Evolutionary conservation across 1,140 invertebrate species (phyloP), one percentile per base, ranked within the genome.

Genomic region (Parasteatoda tepidariorum): DNA sequence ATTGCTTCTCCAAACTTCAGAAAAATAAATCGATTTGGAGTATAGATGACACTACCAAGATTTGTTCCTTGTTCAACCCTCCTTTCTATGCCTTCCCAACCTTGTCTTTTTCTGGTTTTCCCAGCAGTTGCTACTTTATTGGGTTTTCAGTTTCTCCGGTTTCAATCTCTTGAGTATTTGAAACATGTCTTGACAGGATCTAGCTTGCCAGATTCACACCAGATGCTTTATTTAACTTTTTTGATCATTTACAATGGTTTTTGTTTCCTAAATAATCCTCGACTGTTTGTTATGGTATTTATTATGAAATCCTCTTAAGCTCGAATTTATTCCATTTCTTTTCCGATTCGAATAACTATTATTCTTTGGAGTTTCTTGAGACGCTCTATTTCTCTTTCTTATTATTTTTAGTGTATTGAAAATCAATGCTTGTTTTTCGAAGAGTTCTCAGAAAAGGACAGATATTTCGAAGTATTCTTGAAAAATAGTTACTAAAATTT

Each of bases 51-150:
- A 75, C 31, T 59, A 38, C 73, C n/a, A 62, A 62, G 33, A 75
- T 62, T 75, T 75, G 73, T 75, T 54, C 73, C 57, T 31, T 11
- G 57, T 75, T n/a, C n/a, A n/a, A n/a, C n/a, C n/a, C n/a, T n/a
- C n/a, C n/a, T n/a, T n/a, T n/a, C n/a, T n/a, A n/a, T n/a, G n/a
- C n/a, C n/a, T n/a, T 31, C 4, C 5, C 24, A n/a, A n/a, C 5
- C 24, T 59, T 59, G 7, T n/a, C 24, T 59, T 62, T 62, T 38
- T n/a, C 41, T 28, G 38, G n/a, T 30, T 75, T 18, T 62, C 31
- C 73, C n/a, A n/a, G 73, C 73, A 75, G 73, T 62, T 62, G 55
- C 73, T 62, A 54, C 57, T 75, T 75, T 62, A 75, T 62, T 75
- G 73, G 57, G 57, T 61, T 75, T 75, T 30, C 26, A 75, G 73